Base-by-base conservation (phyloP, 1,140 invertebrate species). In the Drosophila virilis region DNA sequence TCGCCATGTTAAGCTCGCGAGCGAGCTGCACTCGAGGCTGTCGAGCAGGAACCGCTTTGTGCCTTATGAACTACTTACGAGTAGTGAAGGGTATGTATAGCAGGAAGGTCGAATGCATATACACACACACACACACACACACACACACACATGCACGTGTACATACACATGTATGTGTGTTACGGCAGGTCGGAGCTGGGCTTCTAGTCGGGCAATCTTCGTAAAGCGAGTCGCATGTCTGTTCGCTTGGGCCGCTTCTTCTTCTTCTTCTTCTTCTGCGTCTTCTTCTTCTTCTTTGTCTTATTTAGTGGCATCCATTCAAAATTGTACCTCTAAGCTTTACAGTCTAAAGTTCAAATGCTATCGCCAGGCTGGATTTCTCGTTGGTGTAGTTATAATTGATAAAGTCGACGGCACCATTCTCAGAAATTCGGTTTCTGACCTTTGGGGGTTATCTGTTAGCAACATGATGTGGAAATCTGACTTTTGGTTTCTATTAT, bases 371-470 rank as follows among this genome's bases (percentile, higher is more conserved):
- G 48, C 12, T 48, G 52, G 42, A 54, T 62, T 55, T 52, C 8
- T 50, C 15, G 43, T 9, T 40, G 17, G 13, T 69, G 22, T 28
- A 60, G 45, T 69, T 64, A 40, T 55, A 64, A 66, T 58, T 72
- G 62, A 72, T 72, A 66, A 66, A 52, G 54, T 66, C 50, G 32
- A 6, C 50, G 48, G 15, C 17, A 69, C 35, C 37, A 62, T 70
- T 50, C 35, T 57, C 9, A 22, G 51, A 71, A 71, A 57, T 57
- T 70, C 42, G 42, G 58, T 54, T 70, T 55, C 28, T 71, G 52
- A 71, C 68, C 68, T 57, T n/a, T 15, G 12, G 8, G 15, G 68
- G 68, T 71, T 64, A 71, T 71, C 68, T 57, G 13, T 15, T 10
- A 13, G 22, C 57, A 9, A 59, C 57, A 68, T 50, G 17, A n/a